These are phyloP conservation scores for Heteromyza rotundicornis DNA, from an alignment of 2,888 invertebrate species.

Conservation along the genomic window DNA sequence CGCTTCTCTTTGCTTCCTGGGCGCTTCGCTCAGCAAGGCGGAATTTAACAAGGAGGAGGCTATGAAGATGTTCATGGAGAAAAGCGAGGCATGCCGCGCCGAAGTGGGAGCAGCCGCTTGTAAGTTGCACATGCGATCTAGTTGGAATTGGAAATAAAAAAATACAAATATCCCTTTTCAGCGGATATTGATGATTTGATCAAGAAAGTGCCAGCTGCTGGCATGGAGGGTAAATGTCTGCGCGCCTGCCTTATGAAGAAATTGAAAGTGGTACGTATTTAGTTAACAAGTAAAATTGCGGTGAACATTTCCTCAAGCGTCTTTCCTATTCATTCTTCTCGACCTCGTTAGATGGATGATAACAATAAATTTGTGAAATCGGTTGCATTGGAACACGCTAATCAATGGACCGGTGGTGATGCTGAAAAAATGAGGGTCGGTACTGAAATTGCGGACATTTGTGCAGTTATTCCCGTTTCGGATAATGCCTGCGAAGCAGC, in stretches of 20 bases:
- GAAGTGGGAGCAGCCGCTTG: slow-evolving; percentile 49
- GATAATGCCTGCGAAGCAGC: slow-evolving; percentile 53
- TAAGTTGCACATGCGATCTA: too few species aligned
- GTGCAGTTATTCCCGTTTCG: slow-evolving; percentile 36
- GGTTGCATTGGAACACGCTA: slow-evolving; percentile 37
- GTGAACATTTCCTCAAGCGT: too few species aligned
- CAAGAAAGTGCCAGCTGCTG: slow-evolving; percentile 36
- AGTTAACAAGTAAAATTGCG: neutral
- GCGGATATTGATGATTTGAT: slow-evolving; percentile 40
- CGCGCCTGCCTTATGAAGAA: slow-evolving; percentile 50
- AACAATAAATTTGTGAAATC: slow-evolving; percentile 44
- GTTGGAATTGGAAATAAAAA: too few species aligned
- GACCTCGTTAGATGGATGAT: slow-evolving; percentile 31
- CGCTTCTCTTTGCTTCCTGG: neutral
- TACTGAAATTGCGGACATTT: slow-evolving; percentile 40
- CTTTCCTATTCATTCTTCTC: too few species aligned
- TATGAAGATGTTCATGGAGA: slow-evolving; percentile 35
- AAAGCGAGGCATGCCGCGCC: slow-evolving; percentile 42
- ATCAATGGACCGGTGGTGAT: slow-evolving; percentile 35
- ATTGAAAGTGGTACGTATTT: slow-evolving; percentile 33
- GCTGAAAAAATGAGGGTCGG: slow-evolving; percentile 39
- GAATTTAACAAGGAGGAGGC: slow-evolving; percentile 39
- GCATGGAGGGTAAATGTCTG: slow-evolving; percentile 47
- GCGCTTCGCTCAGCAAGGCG: neutral
- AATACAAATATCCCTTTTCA: slow-evolving; percentile 14